Conservation (phyloP, 2,888 invertebrate genomes). For the Cheilosia pagana region DNA sequence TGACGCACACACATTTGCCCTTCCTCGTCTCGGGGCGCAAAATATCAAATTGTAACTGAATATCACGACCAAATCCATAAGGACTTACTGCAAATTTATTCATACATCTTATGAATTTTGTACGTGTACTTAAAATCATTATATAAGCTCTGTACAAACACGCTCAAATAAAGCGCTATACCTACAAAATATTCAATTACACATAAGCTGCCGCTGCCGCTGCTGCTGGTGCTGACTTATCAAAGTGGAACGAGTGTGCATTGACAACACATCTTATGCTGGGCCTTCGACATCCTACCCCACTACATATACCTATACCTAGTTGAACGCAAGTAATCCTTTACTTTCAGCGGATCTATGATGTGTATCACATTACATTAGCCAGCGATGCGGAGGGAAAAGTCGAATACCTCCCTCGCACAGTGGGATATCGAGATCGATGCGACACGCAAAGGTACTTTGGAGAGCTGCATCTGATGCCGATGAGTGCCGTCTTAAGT, state of each 20-base stretch:
- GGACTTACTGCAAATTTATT: slow-evolving; percentile 52
- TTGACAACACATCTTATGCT: slow-evolving; percentile 58
- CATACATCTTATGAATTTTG: slow-evolving; percentile 27
- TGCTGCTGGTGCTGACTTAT: slow-evolving; percentile 48
- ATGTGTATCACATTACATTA: slow-evolving; percentile 64
- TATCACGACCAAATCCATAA: slow-evolving; percentile 36
- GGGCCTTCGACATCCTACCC: slow-evolving; percentile 27
- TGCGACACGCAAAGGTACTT: slow-evolving; percentile 7
- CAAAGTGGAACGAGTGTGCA: slow-evolving; percentile 44
- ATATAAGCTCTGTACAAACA: slow-evolving; percentile 62
- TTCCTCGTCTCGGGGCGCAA: neutral
- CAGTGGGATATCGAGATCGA: slow-evolving; percentile 54
- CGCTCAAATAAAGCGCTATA: slow-evolving; percentile 51
- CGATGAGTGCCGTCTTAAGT: slow-evolving; percentile 66
- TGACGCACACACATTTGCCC: neutral
- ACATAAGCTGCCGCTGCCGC: slow-evolving; percentile 48
- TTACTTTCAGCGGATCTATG: slow-evolving; percentile 52
- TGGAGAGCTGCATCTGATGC: slow-evolving; percentile 40
- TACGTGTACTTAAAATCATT: slow-evolving; percentile 49
- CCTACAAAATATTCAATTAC: slow-evolving; percentile 73
- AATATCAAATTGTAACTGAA: slow-evolving; percentile 40
- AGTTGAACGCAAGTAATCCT: slow-evolving; percentile 54
- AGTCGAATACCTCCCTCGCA: slow-evolving; percentile 43
- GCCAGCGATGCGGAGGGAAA: slow-evolving; percentile 53
- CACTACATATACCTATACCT: neutral